Base-by-base conservation (phyloP, 2,113 vertebrate genomes). In the Gobio gobio region DNA sequence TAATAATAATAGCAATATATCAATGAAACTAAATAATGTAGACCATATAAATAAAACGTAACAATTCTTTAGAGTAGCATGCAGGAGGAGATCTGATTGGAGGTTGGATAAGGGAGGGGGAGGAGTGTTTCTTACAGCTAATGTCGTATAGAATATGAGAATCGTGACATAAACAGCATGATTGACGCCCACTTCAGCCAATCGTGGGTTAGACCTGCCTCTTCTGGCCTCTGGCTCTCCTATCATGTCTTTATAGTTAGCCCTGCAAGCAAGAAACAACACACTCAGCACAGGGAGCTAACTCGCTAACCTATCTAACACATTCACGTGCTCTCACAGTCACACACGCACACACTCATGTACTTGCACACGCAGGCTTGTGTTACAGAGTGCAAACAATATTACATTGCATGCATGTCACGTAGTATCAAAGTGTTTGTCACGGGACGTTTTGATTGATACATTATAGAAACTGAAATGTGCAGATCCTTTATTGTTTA, bases 241-340 rank as follows among this genome's bases (percentile, higher is more conserved):
- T 95, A 97, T 97, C 97, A 97, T 96, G 96, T 96, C 96, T 96
- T 96, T 97, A 96, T 96, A 96, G 96, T 99, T 99, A 99, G 97
- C 97, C 98, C 98, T 99, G 98, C 94, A 99, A 99, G 97, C 96
- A 97, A 99, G 96, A 99, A 99, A 99, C 81, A 97, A 98, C 94
- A 98, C 90, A 96, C 97, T 93, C 95, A 97, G 97, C 96, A 94
- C 90, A 96, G 92, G 94, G 93, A 95, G 86, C 96, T 96, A 94
- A 93, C 95, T 96, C 90, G 78, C 97, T 96, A 94, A 91, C 95
- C 96, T 96, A 89, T 91, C 96, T 96, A 92, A 92, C 87, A 91
- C 85, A 91, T 85, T 84, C 56, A 85, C 88, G 83, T 86, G 47
- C 68, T 78, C 58, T 26, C 59, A 47, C 54, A 79, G 66, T 59